Evolutionary conservation across 1,140 invertebrate species (phyloP), one percentile per base, ranked within the genome.

Genomic region (Sycophaga agraensis): DNA sequence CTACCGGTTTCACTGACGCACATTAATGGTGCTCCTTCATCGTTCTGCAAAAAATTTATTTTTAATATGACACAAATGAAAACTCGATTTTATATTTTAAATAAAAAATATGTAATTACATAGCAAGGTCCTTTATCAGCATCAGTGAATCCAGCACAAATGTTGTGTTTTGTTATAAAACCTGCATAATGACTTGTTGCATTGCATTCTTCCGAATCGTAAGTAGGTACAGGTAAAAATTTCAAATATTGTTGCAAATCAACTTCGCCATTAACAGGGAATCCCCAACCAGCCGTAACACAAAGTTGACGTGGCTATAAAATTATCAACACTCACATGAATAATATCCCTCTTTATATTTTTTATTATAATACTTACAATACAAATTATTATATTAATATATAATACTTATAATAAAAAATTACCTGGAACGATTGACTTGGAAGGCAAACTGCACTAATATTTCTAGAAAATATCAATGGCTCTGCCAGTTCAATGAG

Each of bases 21-120:
- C 83, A 88, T 86, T 35, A 88, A 67, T 16, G 86, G 85, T 8
- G 85, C 84, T 42, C 86, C 86, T 75, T 86, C 84, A 68, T 87
- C 86, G 66, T 86, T 86, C 87, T 88, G 63, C 62, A 82, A 81
- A 59, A 31, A 31, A 31, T 11, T 6, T 4, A 31, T 31, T 6
- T 4, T 31, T 31, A 31, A 31, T 31, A n/a, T n/a, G n/a, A n/a
- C n/a, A n/a, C n/a, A n/a, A n/a, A n/a, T n/a, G n/a, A n/a, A n/a
- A n/a, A n/a, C n/a, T n/a, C n/a, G n/a, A n/a, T n/a, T n/a, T n/a
- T n/a, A n/a, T n/a, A n/a, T n/a, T n/a, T n/a, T n/a, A n/a, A 31
- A 31, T 31, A 31, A 31, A 31, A 31, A n/a, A n/a, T n/a, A n/a
- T n/a, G n/a, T 69, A 79, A 82, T 84, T 81, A 86, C 85, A 70